Evolutionary conservation across 2,888 invertebrate species (phyloP).

Genomic region (Embidobia sp.): DNA sequence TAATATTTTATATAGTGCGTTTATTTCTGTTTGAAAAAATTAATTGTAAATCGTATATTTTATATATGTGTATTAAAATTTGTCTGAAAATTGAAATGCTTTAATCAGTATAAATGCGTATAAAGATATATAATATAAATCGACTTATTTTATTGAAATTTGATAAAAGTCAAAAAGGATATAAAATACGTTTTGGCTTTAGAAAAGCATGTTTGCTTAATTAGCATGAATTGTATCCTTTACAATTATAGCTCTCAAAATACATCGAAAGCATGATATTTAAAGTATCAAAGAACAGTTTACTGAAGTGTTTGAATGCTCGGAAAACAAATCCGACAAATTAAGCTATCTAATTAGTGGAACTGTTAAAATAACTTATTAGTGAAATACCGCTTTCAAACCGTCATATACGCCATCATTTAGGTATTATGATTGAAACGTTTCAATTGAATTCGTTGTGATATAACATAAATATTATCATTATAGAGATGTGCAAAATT

Average conservation of each 20-base stretch:
- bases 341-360: slow-evolving; percentile 50
- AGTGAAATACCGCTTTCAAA: slow-evolving; percentile 24
- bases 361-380: slow-evolving; percentile 33
- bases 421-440: slow-evolving; percentile 19
- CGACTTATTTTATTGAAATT: no score
- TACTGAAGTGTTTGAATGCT: slow-evolving; percentile 23
- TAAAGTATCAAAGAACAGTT: slow-evolving; percentile 45
- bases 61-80: no score
- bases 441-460: slow-evolving; percentile 25
- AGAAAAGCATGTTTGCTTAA: slow-evolving; percentile 4
- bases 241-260: slow-evolving; percentile 12
- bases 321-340: slow-evolving; percentile 44
- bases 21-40: no score
- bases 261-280: slow-evolving; percentile 13
- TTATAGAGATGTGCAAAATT: not conserved
- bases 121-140: no score
- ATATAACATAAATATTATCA: not conserved
- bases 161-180: not conserved
- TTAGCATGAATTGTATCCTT: slow-evolving; percentile 7
- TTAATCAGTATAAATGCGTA: no score
- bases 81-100: no score
- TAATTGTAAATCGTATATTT: no score
- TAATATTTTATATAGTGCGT: no score
- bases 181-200: not conserved
- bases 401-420: slow-evolving; percentile 1